Evolutionary conservation across 1,140 invertebrate species (phyloP).

Genomic region (Orius insidiosus): DNA sequence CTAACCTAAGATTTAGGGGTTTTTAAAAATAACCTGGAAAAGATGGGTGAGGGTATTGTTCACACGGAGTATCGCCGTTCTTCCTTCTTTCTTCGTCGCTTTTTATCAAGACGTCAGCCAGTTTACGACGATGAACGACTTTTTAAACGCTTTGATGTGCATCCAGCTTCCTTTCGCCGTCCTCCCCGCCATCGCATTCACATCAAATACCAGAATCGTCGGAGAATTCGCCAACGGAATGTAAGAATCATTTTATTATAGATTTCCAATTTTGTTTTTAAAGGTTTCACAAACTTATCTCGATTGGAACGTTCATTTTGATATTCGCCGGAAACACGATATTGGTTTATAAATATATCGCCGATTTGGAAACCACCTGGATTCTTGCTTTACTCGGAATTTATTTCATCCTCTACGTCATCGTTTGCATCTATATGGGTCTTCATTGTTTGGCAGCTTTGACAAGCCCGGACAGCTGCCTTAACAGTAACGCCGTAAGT

Average conservation of each 20-base stretch:
- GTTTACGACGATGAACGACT: conserved; percentile 70
- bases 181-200: conserved; percentile 76
- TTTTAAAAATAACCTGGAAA: conserved; percentile 73
- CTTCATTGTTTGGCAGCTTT: conserved; percentile 29
- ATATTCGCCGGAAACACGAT: conserved; percentile 12
- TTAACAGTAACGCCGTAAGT: conserved; percentile 10
- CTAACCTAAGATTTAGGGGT: conserved; percentile 41
- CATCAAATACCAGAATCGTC: conserved; percentile 64
- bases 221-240: conserved; percentile 61
- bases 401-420: conserved; percentile 18
- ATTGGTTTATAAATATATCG: conserved; percentile 6
- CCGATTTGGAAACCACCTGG: conserved; percentile 4
- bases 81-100: conserved; percentile 69
- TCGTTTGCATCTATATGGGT: conserved; percentile 22
- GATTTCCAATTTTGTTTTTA: too few relatives aligned
- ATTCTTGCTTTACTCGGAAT: conserved; percentile 10
- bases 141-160: conserved; percentile 81
- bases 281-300: conserved; percentile 13
- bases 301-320: conserved; percentile 10
- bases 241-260: too few relatives aligned
- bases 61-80: conserved; percentile 72
- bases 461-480: conserved; percentile 4
- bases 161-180: conserved; percentile 70
- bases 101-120: conserved; percentile 54
- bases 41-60: conserved; percentile 77